Conservation (phyloP, 64 coral and sea anemone species). For the Hydrozoanthus tunicans region DNA sequence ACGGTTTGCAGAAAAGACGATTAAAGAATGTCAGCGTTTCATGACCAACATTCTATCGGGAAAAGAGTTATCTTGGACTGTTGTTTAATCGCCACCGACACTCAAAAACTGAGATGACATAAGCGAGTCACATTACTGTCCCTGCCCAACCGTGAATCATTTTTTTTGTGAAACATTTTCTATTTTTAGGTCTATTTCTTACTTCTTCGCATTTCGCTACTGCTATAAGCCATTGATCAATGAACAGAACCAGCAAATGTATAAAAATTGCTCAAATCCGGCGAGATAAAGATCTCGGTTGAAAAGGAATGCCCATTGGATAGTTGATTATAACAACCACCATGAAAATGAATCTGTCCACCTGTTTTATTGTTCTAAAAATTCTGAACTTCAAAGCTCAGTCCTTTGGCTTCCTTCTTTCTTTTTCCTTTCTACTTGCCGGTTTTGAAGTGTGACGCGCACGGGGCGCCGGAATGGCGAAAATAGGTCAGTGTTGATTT, state of each 20-base stretch:
- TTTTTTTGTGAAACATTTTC: not conserved
- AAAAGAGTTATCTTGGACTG: conserved; percentile 1
- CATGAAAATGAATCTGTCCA: not conserved
- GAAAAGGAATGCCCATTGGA: not conserved
- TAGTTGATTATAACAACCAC: not conserved
- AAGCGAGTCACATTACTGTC: not conserved
- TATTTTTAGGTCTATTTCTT: not conserved
- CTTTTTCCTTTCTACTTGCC: not conserved
- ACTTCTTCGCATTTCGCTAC: not conserved
- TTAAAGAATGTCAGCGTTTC: not conserved
- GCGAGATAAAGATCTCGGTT: not conserved
- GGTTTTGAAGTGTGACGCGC: not conserved
- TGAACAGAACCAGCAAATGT: not conserved
- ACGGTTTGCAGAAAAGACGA: not conserved
- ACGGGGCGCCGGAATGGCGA: not conserved
- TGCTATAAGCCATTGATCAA: not conserved
- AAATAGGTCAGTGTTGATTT: conserved; percentile 17
- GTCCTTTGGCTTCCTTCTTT: not conserved
- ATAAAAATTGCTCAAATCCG: not conserved
- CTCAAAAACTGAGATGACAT: conserved; percentile 49
- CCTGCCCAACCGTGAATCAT: no score
- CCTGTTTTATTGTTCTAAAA: conserved; percentile 28
- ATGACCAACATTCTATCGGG: not conserved
- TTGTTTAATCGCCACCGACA: not conserved
- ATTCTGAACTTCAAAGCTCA: not conserved